A percentile compares a stretch with the other conserved stretches of the same genome.
Conservation (phyloP, 2,113 vertebrate species). For the Procavia capensis region DNA sequence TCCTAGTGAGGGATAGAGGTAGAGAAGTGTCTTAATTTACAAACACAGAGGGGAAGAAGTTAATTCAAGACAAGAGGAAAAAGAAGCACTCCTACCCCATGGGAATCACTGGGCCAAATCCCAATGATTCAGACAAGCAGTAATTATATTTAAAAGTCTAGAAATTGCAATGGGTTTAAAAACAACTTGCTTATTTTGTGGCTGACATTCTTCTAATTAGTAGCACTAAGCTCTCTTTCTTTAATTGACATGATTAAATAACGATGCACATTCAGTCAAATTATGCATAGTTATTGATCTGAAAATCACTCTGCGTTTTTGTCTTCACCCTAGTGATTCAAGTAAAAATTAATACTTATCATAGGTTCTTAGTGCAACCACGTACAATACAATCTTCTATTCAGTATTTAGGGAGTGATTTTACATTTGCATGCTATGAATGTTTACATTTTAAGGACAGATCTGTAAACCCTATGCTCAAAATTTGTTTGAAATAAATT, state of each 20-base stretch:
- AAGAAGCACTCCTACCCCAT: not conserved
- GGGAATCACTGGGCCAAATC: not conserved
- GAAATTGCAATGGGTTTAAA: not conserved
- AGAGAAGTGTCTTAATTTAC: not conserved
- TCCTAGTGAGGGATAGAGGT: not conserved
- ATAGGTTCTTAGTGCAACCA: not conserved
- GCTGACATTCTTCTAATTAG: not conserved
- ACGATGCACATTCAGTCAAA: not conserved
- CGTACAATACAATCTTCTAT: rapidly evolving
- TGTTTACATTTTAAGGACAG: not conserved
- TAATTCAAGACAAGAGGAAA: no score
- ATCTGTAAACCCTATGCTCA: not conserved
- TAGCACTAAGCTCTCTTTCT: conserved; percentile 13
- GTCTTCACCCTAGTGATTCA: not conserved
- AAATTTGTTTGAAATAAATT: not conserved
- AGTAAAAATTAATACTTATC: not conserved
- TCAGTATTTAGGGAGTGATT: not conserved
- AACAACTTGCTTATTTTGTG: not conserved
- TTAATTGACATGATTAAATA: not conserved
- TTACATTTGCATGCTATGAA: not conserved
- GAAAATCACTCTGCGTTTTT: not conserved
- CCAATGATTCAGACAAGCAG: not conserved
- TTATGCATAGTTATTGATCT: not conserved
- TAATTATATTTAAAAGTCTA: not conserved
- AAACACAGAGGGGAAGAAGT: no score